These are phyloP conservation scores for Pristiophorus japonicus DNA, from an alignment of 2,113 vertebrate genomes.

Conservation along the genomic window DNA sequence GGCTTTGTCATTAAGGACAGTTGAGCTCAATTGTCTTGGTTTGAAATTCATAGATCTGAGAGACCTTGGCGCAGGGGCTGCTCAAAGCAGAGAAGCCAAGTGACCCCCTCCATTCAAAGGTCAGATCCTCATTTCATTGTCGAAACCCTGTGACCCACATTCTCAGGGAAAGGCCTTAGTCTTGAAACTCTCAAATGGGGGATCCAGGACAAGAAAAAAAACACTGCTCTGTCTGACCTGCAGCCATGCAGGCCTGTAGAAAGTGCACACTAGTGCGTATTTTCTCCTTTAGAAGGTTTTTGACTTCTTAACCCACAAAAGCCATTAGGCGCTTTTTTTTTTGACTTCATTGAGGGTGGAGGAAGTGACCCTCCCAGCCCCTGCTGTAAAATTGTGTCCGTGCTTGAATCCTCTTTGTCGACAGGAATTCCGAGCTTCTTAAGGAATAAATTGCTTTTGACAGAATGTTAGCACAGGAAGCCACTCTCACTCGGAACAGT, in stretches of 20 bases:
- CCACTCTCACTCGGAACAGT: background rate
- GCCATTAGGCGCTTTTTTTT: background rate
- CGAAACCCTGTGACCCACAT: background rate
- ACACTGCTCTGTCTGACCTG: background rate
- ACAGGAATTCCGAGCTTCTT: background rate
- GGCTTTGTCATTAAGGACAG: conserved; percentile 33
- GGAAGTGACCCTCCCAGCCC: background rate
- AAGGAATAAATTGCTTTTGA: background rate
- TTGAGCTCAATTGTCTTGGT: background rate
- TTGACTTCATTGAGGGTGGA: background rate
- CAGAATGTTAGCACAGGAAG: background rate
- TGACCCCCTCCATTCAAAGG: conserved; percentile 29
- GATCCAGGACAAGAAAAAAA: background rate
- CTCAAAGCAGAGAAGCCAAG: background rate
- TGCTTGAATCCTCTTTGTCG: background rate
- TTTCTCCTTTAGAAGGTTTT: background rate
- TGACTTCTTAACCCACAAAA: background rate
- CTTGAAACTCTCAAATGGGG: background rate
- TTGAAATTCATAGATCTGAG: background rate
- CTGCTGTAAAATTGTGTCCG: background rate
- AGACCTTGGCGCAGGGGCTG: background rate
- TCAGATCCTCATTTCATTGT: conserved; percentile 20
- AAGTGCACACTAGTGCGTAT: background rate
- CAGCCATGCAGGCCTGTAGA: background rate
- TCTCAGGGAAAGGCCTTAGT: background rate